Base-by-base conservation (phyloP, 2,888 invertebrate species). In the Caenorhabditis virilis region DNA sequence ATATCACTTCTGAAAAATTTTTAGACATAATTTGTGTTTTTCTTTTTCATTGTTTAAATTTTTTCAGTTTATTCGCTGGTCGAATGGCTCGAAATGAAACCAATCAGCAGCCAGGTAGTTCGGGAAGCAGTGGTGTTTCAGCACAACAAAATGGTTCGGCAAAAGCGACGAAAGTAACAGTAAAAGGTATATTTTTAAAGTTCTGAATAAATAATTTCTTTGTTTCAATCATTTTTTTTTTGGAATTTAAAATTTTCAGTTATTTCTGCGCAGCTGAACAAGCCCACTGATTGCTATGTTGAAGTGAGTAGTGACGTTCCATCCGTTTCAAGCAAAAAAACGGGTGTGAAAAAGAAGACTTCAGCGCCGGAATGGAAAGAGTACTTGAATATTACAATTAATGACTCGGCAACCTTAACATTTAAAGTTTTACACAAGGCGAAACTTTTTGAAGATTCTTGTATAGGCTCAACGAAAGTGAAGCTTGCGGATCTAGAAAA, bases 361-460 rank as follows among this genome's bases (percentile, higher is more conserved):
- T 61, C 46, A 35, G 36, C 70, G 22, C 82, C 82, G 0, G 74
- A 79, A 55, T 83, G 83, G 82, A 79, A 82, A 16, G 83, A 83
- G 45, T 45, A 63, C 13, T 53, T 81, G 51, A 57, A 66, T 18
- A n/a, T 77, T 7, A 58, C 45, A 26, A 77, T 80, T 18, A 67
- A 59, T n/a, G 81, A 81, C 7, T 48, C 66, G 1, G 76, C 79
- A 2, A 56, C 68, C 0, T 20, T 81, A 7, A 67, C 67, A 2
- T 74, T 81, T 46, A 69, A 72, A 9, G 67, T 82, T 2, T 57
- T 76, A 27, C 72, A 73, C 47, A 83, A 83, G 52, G 67, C 75
- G 6, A 80, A 79, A 36, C 55, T 83, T 6, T 80, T 83, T 51
- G 82, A 82, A 25, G 82, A 83, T 46, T 55, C 71, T 15, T 50